phyloP scores from a whole-genome alignment of 2,888 invertebrate genomes.

The Amphipoea oculea region DNA sequence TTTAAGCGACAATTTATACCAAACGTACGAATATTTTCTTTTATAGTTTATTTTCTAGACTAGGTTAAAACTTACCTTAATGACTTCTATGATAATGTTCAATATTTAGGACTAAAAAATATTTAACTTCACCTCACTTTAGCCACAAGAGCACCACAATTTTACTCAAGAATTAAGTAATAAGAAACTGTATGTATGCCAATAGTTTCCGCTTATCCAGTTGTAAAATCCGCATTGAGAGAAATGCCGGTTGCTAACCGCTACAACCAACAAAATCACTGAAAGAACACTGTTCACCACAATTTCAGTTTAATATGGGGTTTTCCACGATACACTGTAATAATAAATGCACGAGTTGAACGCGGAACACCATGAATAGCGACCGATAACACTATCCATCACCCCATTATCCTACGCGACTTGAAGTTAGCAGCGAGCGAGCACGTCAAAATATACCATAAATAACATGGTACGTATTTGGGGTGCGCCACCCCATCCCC shows the following conservation, averaged over 20 bases:
- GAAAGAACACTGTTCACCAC: conserved; percentile 70
- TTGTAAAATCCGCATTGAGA: conserved; percentile 74
- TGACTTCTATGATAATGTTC: conserved; percentile 40
- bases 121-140: conserved; percentile 68
- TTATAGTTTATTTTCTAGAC: conserved; percentile 3
- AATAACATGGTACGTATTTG: conserved; percentile 85
- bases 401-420: conserved; percentile 87
- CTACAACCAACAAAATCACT: conserved; percentile 67
- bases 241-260: conserved; percentile 75
- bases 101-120: conserved; percentile 16
- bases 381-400: conserved; percentile 90
- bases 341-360: conserved; percentile 81
- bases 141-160: conserved; percentile 62
- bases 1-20: conserved; percentile 2
- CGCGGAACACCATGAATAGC: conserved; percentile 85
- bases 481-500: conserved; percentile 81
- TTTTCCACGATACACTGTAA: conserved; percentile 80
- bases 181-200: conserved; percentile 51
- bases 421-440: conserved; percentile 87
- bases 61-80: conserved; percentile 63
- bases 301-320: conserved; percentile 73
- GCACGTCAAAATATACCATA: conserved; percentile 90
- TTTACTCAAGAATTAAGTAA: conserved; percentile 54
- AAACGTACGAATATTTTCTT: not conserved
- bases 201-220: conserved; percentile 62